Percentiles rank a stretch among this genome's conserved stretches.
These are phyloP conservation scores for Sardinella longiceps DNA, from an alignment of 2,797 vertebrate species.

Conservation along the genomic window DNA sequence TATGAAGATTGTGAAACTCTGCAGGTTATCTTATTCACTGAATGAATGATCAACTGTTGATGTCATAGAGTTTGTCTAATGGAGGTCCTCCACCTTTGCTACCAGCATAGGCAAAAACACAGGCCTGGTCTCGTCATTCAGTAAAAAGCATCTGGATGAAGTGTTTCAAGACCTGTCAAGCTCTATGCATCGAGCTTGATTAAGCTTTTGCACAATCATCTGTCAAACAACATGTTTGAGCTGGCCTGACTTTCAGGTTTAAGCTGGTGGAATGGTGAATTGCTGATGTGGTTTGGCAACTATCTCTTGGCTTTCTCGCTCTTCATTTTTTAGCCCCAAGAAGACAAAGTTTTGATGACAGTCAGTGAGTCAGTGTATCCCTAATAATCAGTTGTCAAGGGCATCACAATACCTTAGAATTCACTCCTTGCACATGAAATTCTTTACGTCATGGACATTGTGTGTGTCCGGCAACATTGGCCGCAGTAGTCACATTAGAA, in stretches of 20 bases:
- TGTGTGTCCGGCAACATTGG: no score
- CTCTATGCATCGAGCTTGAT: background rate
- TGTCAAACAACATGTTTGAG: background rate
- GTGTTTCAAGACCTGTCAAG: background rate
- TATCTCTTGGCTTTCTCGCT: no score
- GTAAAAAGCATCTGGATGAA: background rate
- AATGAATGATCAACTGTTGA: no score
- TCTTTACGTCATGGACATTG: no score
- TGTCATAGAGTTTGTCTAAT: no score
- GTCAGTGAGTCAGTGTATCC: no score
- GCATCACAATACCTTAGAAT: no score
- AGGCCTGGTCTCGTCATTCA: background rate
- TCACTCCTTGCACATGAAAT: no score
- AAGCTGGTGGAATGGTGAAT: background rate
- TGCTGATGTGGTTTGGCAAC: background rate
- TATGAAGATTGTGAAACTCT: background rate
- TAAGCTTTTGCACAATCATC: background rate
- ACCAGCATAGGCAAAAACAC: background rate
- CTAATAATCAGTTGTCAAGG: no score
- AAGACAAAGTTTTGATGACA: no score
- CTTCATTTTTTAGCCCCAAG: no score
- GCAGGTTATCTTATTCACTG: background rate
- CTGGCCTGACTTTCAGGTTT: background rate
- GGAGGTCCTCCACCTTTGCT: background rate
- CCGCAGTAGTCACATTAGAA: no score